A percentile compares a stretch with the other conserved stretches of the same genome.
Evolutionary conservation across 2,797 vertebrate genomes (phyloP).

Genomic region (Enteromius mattozi): DNA sequence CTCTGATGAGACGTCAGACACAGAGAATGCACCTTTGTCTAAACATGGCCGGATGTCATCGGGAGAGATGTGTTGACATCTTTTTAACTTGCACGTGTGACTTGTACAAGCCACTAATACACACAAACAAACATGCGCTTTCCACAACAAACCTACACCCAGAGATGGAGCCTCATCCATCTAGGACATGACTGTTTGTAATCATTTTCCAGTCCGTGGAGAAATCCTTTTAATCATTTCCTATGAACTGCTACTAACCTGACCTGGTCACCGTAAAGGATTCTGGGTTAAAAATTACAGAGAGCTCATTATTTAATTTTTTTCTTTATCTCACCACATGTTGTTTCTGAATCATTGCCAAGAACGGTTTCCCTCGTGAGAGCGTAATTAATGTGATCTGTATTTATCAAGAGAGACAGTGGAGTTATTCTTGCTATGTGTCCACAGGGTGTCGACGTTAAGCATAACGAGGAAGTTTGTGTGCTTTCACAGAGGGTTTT

Average conservation of each 20-base stretch:
- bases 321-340: neutral
- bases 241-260: slow-evolving; percentile 39
- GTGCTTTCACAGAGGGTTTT: neutral
- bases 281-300: slow-evolving; percentile 21
- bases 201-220: slow-evolving; percentile 9
- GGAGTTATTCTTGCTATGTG: slow-evolving; percentile 34
- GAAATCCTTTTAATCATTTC: slow-evolving; percentile 35
- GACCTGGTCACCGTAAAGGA: slow-evolving; percentile 27
- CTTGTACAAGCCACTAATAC: slow-evolving; percentile 8
- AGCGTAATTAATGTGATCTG: slow-evolving; percentile 29
- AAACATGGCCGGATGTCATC: slow-evolving; percentile 44
- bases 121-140: slow-evolving; percentile 4
- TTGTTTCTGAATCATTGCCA: slow-evolving; percentile 42
- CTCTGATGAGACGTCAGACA: slow-evolving; percentile 46
- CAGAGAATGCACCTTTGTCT: slow-evolving; percentile 58
- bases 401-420: slow-evolving; percentile 28
- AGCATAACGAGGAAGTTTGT: neutral
- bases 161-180: slow-evolving; percentile 21
- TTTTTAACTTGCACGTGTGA: slow-evolving; percentile 29
- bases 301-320: neutral
- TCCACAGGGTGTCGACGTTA: slow-evolving; percentile 54
- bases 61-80: slow-evolving; percentile 49
- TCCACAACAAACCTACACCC: slow-evolving; percentile 33
- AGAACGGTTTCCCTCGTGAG: slow-evolving; percentile 1
- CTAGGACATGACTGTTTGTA: slow-evolving; percentile 20